phyloP scores from a whole-genome alignment of 2,888 invertebrate species.

The Sylvicola cinctus region DNA sequence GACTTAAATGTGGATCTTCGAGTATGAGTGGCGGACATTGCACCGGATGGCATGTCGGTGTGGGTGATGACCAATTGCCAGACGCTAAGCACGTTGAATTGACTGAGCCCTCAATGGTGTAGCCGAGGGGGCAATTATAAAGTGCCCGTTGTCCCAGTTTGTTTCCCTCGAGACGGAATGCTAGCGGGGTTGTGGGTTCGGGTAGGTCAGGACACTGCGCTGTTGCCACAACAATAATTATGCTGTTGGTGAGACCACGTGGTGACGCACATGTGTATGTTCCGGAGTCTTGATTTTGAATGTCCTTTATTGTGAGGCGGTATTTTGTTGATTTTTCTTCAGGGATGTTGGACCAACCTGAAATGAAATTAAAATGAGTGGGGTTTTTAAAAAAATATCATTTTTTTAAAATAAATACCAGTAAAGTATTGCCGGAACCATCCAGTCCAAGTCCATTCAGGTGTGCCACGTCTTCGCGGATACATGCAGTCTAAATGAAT shows the following conservation, averaged over 20 bases:
- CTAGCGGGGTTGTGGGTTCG: slow-evolving; percentile 37
- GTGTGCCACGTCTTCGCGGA: slow-evolving; percentile 51
- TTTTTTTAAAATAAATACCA: slow-evolving; percentile 28
- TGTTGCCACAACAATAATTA: slow-evolving; percentile 40
- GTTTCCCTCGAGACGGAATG: slow-evolving; percentile 54
- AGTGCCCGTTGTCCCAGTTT: slow-evolving; percentile 51
- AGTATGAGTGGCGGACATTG: slow-evolving; percentile 50
- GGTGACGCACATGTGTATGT: slow-evolving; percentile 70
- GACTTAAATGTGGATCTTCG: slow-evolving; percentile 46
- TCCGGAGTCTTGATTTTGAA: slow-evolving; percentile 64
- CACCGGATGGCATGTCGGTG: slow-evolving; percentile 58
- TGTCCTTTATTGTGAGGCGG: slow-evolving; percentile 60
- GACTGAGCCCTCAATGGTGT: slow-evolving; percentile 51
- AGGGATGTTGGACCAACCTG: slow-evolving; percentile 24
- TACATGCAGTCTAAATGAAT: slow-evolving; percentile 67
- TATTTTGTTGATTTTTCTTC: slow-evolving; percentile 60
- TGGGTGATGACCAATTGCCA: slow-evolving; percentile 58
- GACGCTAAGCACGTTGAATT: slow-evolving; percentile 66
- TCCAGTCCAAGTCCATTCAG: slow-evolving; percentile 79
- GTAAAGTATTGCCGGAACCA: slow-evolving; percentile 56
- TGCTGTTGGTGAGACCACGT: slow-evolving; percentile 42
- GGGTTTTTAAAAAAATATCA: slow-evolving; percentile 10
- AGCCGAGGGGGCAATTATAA: slow-evolving; percentile 52
- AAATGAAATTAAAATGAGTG: slow-evolving; percentile 4
- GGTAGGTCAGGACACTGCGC: slow-evolving; percentile 42